phyloP scores from a whole-genome alignment of 1,140 invertebrate genomes.

The Protaetia brevitarsis region DNA sequence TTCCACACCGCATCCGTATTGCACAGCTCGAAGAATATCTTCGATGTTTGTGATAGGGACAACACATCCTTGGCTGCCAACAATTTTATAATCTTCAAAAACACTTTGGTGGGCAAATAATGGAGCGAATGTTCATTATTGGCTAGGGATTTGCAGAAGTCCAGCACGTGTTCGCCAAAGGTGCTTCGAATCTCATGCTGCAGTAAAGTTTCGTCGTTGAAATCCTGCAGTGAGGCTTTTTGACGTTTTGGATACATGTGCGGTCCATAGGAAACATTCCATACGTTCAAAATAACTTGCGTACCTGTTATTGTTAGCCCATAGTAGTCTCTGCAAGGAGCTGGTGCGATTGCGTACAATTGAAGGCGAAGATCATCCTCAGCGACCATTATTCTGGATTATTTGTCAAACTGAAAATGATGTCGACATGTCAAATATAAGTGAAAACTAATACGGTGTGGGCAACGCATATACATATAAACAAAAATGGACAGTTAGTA shows the following conservation, averaged over 20 bases:
- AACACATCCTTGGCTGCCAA: constrained; percentile 44
- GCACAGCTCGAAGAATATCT: constrained; percentile 45
- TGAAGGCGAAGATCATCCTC: constrained; percentile 31
- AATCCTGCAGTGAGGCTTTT: constrained; percentile 39
- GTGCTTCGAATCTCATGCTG: constrained; percentile 44
- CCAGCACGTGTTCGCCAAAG: constrained; percentile 44
- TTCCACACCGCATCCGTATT: constrained; percentile 43
- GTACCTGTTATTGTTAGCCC: constrained; percentile 37
- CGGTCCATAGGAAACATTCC: constrained; percentile 51
- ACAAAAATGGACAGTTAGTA: too few relatives aligned
- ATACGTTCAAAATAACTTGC: constrained; percentile 45
- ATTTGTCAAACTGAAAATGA: constrained; percentile 4
- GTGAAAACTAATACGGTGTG: too few relatives aligned
- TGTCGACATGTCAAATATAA: not conserved
- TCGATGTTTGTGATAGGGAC: constrained; percentile 43
- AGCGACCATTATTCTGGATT: not conserved
- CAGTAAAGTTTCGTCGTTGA: constrained; percentile 41
- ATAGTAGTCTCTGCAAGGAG: constrained; percentile 53
- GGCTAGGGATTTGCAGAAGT: constrained; percentile 31
- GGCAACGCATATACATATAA: too few relatives aligned
- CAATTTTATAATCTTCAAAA: constrained; percentile 41
- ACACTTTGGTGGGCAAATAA: constrained; percentile 33
- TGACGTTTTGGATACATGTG: constrained; percentile 44
- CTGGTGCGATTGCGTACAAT: constrained; percentile 48
- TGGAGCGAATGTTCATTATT: constrained; percentile 30